Evolutionary conservation across 2,797 vertebrate genomes (phyloP).

Genomic region (Pterois miles): DNA sequence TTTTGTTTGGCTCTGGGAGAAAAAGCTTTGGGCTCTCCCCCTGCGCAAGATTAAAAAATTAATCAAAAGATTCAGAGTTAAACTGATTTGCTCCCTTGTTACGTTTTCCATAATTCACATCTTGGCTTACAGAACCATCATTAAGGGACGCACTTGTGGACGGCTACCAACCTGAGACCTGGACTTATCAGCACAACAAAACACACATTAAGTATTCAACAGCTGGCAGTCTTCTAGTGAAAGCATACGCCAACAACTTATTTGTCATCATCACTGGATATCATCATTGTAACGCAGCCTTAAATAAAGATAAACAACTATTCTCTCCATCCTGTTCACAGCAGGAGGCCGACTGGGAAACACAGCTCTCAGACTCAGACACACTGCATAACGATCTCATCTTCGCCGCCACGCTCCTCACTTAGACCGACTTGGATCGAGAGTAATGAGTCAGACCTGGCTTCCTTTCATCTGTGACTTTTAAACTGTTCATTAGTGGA

Average conservation of each 20-base stretch:
- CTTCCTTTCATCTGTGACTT: conserved; percentile 45
- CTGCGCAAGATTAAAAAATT: neutral
- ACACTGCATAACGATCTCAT: conserved; percentile 5
- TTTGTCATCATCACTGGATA: neutral
- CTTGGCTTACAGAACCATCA: conserved; percentile 4
- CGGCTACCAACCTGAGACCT: conserved; percentile 1
- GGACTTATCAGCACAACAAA: conserved; percentile 18
- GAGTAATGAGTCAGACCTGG: conserved; percentile 34
- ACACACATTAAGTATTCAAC: conserved; percentile 15
- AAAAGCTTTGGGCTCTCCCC: neutral
- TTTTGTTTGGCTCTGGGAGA: neutral
- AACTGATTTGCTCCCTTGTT: conserved; percentile 36
- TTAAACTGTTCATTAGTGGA: conserved; percentile 58
- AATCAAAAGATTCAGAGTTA: conserved; percentile 16
- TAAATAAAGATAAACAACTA: conserved; percentile 8
- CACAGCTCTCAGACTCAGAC: neutral
- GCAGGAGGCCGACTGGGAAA: neutral
- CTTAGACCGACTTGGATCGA: conserved; percentile 1
- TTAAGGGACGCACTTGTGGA: conserved; percentile 11
- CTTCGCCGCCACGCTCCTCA: conserved; percentile 2
- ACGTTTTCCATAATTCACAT: conserved; percentile 13
- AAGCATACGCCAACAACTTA: conserved; percentile 2
- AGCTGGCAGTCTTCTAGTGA: neutral
- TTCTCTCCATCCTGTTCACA: neutral
- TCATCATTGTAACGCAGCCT: neutral